Evolutionary conservation across 2,888 invertebrate species (phyloP).

Genomic region (Aphrophora alni): DNA sequence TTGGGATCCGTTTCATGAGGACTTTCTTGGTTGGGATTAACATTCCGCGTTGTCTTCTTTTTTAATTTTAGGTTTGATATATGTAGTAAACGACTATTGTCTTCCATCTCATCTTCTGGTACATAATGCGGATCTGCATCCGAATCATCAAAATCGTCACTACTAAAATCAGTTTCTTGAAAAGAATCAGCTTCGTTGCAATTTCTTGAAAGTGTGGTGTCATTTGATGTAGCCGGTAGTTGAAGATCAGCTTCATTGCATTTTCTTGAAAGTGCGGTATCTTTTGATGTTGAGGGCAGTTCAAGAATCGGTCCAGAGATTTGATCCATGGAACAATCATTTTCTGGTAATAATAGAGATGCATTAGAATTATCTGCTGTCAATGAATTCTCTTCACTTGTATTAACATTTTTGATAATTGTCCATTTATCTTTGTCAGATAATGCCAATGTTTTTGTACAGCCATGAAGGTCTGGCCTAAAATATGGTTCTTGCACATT

Average conservation of each 20-base stretch:
- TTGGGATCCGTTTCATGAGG: not conserved
- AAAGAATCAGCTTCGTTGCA: constrained; percentile 12
- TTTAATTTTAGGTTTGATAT: too few species aligned
- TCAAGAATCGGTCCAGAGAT: not conserved
- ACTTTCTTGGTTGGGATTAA: not conserved
- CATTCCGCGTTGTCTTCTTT: not conserved
- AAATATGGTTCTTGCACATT: not conserved
- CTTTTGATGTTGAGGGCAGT: not conserved
- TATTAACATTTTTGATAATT: not conserved
- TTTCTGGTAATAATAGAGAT: too few species aligned
- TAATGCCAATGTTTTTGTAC: not conserved
- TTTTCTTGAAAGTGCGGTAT: not conserved
- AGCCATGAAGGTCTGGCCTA: not conserved
- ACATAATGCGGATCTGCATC: constrained; percentile 16
- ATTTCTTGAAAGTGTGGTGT: too few species aligned
- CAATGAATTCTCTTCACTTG: too few species aligned
- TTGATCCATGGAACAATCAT: too few species aligned
- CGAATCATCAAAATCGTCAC: not conserved
- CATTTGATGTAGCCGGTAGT: too few species aligned
- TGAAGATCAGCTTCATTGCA: too few species aligned
- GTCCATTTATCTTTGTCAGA: not conserved
- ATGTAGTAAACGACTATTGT: not conserved
- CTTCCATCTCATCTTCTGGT: not conserved
- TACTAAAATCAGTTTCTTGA: not conserved
- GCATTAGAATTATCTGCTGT: too few species aligned